Conservation (phyloP, 1,140 invertebrate genomes). For the Drosophila parabipectinata region DNA sequence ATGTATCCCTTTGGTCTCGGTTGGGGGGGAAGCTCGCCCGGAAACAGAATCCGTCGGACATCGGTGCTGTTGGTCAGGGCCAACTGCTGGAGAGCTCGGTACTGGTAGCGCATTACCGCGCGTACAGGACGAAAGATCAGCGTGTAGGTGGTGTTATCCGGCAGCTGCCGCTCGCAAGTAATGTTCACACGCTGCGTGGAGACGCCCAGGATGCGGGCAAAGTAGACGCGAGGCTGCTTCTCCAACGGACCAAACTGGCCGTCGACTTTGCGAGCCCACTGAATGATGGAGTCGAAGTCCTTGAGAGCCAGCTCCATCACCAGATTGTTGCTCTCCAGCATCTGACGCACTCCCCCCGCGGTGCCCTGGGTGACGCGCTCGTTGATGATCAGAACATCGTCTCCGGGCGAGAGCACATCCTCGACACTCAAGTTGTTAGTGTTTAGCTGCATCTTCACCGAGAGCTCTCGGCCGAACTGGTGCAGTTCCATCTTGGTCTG, state of each 20-base stretch:
- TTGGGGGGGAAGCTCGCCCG: conserved; percentile 20
- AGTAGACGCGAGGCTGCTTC: conserved; percentile 58
- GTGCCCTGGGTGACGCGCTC: conserved; percentile 19
- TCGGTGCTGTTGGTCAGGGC: conserved; percentile 19
- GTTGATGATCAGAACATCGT: conserved; percentile 69
- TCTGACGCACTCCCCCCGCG: conserved; percentile 18
- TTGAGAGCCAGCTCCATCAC: conserved; percentile 63
- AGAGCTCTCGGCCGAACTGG: conserved; percentile 65
- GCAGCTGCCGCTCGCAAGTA: conserved; percentile 65
- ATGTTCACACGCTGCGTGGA: conserved; percentile 63
- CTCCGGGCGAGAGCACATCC: conserved; percentile 65
- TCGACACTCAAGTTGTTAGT: conserved; percentile 38
- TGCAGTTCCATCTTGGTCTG: conserved; percentile 67
- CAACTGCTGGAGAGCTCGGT: conserved; percentile 66
- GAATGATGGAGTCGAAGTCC: conserved; percentile 55
- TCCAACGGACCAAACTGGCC: conserved; percentile 43
- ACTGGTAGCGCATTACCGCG: conserved; percentile 67
- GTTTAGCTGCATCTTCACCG: conserved; percentile 54
- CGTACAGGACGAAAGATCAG: conserved; percentile 69
- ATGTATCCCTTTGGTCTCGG: conserved; percentile 11
- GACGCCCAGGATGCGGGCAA: conserved; percentile 64
- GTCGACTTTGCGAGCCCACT: conserved; percentile 52
- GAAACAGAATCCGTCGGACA: conserved; percentile 63
- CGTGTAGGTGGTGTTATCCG: conserved; percentile 56
- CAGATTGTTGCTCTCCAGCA: conserved; percentile 49